Evolutionary conservation across 2,113 vertebrate species (phyloP), one percentile per base, ranked within the genome.

Genomic region (Pelusios castaneus): DNA sequence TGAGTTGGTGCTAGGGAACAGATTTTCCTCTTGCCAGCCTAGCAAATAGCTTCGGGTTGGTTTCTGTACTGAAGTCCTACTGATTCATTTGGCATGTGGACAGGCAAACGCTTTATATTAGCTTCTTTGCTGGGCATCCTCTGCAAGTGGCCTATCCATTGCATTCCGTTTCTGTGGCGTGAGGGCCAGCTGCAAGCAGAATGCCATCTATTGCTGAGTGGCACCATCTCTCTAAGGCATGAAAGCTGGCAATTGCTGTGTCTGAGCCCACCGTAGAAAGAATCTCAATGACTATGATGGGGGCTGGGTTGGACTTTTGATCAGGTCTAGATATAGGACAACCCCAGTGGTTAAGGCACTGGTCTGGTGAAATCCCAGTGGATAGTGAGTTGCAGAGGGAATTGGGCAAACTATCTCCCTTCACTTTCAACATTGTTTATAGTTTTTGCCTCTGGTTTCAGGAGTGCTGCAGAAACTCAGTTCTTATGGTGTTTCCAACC

Each of bases 211-310:
- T 0, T 3, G 10, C 4, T 2, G 0, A 3, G 38, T 43, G 58
- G 70, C 31, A 55, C 6, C 51, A 43, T 55, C 19, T 2, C 1
- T 0, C 3, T 0, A 3, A 7, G 56, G n/a, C 1, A 6, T 10
- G 29, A 6, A 1, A 10, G 24, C 34, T 4, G 27, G 60, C 87
- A 17, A 80, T 0, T 1, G 3, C 29, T 45, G 0, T 5, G 25
- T 22, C 56, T 0, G 21, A 77, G 29, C 56, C 63, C 3, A 38
- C 52, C 11, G 49, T 21, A 17, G 0, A 2, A 8, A 6, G 47
- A 7, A 19, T 8, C 1, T 1, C 54, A 9, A 0, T 8, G 1
- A 45, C 73, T 27, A 29, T 2, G 1, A 0, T 0, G 2, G 47
- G 58, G 38, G 10, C 45, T 52, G 31, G 1, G 4, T 47, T 3